Evolutionary conservation across 2,888 invertebrate genomes (phyloP).

Genomic region (Eucriotettix oculatus): DNA sequence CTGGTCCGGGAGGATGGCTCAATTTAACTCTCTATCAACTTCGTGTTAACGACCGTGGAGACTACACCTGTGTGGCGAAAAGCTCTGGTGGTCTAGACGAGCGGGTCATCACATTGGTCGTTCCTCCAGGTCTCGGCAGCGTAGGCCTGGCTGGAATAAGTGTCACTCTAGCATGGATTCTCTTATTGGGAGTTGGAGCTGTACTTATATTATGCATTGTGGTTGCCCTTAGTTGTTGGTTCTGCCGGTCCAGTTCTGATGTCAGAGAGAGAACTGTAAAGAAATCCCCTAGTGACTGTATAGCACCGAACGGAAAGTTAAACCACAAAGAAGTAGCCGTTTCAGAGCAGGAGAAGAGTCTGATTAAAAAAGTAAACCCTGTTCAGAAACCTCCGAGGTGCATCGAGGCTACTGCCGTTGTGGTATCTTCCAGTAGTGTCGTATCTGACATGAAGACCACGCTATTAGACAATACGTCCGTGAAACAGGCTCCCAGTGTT

Average conservation of each 20-base stretch:
- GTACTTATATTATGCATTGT: constrained; percentile 27
- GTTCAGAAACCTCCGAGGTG: constrained; percentile 68
- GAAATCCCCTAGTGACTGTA: constrained; percentile 29
- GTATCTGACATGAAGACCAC: constrained; percentile 3
- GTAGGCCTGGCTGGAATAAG: constrained; percentile 6
- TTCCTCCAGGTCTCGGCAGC: constrained; percentile 21
- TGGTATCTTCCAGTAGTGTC: background rate
- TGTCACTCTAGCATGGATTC: constrained; percentile 12
- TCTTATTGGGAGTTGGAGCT: constrained; percentile 30
- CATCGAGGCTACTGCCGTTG: constrained; percentile 32
- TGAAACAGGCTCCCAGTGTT: background rate
- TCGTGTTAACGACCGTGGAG: constrained; percentile 46
- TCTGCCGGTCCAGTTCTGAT: constrained; percentile 15
- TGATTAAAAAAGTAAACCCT: constrained; percentile 70
- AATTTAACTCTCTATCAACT: constrained; percentile 52
- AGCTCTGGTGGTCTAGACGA: constrained; percentile 68
- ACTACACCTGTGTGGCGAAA: constrained; percentile 63
- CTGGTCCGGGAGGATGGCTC: constrained; percentile 29
- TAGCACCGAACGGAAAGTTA: constrained; percentile 46
- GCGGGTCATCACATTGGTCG: constrained; percentile 49
- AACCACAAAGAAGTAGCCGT: constrained; percentile 45
- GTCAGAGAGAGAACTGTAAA: constrained; percentile 23
- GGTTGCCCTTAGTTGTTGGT: constrained; percentile 24
- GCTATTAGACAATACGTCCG: constrained; percentile 6
- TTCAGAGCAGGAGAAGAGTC: constrained; percentile 69